These are phyloP conservation scores for Toxostoma redivivum DNA, from an alignment of 2,113 vertebrate genomes.

Conservation along the genomic window DNA sequence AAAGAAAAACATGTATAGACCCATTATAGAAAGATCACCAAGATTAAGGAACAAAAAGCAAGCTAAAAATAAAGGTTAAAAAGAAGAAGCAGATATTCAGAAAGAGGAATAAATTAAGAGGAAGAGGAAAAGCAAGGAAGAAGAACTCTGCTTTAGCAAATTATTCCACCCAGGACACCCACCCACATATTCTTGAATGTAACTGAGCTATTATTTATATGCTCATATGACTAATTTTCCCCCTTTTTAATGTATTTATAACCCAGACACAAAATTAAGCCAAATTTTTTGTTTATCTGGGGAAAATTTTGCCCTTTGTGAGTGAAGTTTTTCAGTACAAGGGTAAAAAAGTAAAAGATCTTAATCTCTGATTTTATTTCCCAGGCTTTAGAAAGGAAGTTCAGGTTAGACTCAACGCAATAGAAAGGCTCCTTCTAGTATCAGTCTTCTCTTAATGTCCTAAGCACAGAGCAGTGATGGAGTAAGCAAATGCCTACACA, in stretches of 20 bases:
- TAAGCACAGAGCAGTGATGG: not conserved
- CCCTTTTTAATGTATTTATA: conserved; percentile 19
- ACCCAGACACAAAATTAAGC: conserved; percentile 8
- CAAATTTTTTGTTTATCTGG: conserved; percentile 14
- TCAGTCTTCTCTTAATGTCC: not conserved
- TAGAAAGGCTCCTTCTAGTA: not conserved
- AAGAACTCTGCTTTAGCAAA: not conserved
- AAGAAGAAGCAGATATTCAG: not conserved
- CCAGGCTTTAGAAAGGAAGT: not conserved
- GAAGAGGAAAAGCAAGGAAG: conserved; percentile 10
- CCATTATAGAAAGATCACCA: not conserved
- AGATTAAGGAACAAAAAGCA: not conserved
- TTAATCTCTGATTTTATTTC: not conserved
- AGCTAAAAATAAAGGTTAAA: not conserved
- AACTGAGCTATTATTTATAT: conserved; percentile 39
- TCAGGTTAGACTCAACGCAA: not conserved
- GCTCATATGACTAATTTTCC: not conserved
- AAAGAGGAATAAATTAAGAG: conserved; percentile 22
- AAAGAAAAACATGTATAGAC: not conserved
- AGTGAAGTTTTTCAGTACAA: not conserved
- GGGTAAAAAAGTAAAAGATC: not conserved
- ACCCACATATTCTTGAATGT: conserved; percentile 11
- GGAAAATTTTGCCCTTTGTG: not conserved
- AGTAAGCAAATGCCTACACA: not conserved
- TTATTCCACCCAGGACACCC: conserved; percentile 28